A percentile compares a stretch with the other conserved stretches of the same genome.
Conservation (phyloP, 2,113 vertebrate species). For the Pheucticus melanocephalus region DNA sequence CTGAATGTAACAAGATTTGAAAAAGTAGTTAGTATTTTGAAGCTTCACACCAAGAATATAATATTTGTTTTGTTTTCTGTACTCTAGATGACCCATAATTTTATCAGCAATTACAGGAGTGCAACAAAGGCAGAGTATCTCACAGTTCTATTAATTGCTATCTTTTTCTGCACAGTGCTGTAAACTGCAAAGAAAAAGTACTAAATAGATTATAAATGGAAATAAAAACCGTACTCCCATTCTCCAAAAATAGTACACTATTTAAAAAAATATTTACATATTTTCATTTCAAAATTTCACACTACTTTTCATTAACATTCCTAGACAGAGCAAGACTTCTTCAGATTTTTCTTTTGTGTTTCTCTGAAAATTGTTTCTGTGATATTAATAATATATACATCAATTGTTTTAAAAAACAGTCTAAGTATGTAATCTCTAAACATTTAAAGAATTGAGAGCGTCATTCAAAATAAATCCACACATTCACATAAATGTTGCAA, state of each 20-base stretch:
- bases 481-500: background rate
- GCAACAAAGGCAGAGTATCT: background rate
- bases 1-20: background rate
- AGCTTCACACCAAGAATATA: background rate
- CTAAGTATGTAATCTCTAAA: background rate
- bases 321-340: background rate
- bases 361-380: background rate
- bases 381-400: background rate
- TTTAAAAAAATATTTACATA: background rate
- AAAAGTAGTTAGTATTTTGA: background rate
- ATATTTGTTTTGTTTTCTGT: background rate
- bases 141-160: background rate
- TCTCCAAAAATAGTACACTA: background rate
- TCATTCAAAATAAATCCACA: background rate
- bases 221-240: background rate
- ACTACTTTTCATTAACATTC: background rate
- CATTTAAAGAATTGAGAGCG: background rate
- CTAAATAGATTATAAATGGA: background rate
- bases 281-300: background rate
- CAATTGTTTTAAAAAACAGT: background rate
- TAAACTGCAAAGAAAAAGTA: background rate
- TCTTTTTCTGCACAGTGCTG: background rate
- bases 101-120: background rate
- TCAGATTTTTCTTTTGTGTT: background rate
- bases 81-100: background rate